phyloP scores from a whole-genome alignment of 2,797 vertebrate species.

The Cryptoprocta ferox region DNA sequence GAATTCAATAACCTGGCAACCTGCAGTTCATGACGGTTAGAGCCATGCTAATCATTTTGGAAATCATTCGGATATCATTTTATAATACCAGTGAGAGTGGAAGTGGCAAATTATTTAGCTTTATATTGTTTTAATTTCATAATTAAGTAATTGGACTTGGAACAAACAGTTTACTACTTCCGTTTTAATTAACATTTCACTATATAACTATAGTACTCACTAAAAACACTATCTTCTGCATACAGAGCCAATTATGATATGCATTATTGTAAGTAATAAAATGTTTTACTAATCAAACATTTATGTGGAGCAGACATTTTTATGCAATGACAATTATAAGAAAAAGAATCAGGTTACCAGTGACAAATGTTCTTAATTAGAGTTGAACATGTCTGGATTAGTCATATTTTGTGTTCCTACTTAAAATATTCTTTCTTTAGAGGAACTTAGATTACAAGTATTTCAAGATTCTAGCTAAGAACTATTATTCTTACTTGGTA shows the following conservation, averaged over 20 bases:
- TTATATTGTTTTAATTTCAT: constrained; percentile 75
- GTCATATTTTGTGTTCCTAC: constrained; percentile 56
- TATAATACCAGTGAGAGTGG: constrained; percentile 60
- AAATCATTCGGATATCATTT: constrained; percentile 66
- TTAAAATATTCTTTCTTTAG: constrained; percentile 54
- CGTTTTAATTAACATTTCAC: constrained; percentile 80
- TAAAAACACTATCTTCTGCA: constrained; percentile 62
- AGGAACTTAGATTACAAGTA: constrained; percentile 53
- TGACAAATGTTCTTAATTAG: constrained; percentile 75
- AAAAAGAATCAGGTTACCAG: constrained; percentile 74
- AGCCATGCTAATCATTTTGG: constrained; percentile 70
- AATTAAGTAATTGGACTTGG: constrained; percentile 79
- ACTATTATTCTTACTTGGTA: not conserved
- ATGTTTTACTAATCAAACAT: constrained; percentile 80
- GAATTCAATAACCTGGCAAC: constrained; percentile 75
- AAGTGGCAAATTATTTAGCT: constrained; percentile 74
- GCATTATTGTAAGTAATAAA: constrained; percentile 75
- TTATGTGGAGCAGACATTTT: constrained; percentile 76
- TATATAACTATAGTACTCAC: constrained; percentile 56
- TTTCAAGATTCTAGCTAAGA: constrained; percentile 36
- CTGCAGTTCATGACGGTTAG: constrained; percentile 59
- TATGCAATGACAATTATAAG: constrained; percentile 66
- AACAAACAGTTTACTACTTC: constrained; percentile 76
- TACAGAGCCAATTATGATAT: constrained; percentile 70
- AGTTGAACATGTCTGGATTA: constrained; percentile 52